Conservation (phyloP, 2,797 vertebrate species). For the Oreortyx pictus region DNA sequence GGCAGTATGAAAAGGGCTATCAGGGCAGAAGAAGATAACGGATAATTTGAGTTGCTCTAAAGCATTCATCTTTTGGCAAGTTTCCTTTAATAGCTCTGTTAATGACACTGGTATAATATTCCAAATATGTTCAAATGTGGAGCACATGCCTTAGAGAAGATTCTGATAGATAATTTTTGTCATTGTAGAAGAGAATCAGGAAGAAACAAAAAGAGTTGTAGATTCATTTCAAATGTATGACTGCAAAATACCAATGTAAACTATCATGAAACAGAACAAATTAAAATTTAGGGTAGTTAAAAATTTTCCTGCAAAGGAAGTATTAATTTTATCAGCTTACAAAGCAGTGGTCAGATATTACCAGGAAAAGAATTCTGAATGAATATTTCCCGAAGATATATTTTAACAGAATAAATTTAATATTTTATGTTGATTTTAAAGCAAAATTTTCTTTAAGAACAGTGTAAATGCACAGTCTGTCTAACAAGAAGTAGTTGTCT, state of each 20-base stretch:
- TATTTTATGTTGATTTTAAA: background rate
- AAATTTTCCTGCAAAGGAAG: background rate
- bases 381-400: background rate
- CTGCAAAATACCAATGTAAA: background rate
- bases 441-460: background rate
- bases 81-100: background rate
- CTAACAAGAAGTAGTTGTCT: fast-evolving
- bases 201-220: background rate
- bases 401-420: background rate
- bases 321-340: background rate
- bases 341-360: background rate
- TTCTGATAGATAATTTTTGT: background rate
- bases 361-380: background rate
- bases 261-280: background rate
- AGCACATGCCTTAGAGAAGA: background rate
- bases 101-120: background rate
- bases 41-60: background rate
- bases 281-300: background rate
- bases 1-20: background rate
- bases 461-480: background rate
- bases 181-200: background rate
- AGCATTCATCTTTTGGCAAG: background rate
- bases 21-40: background rate
- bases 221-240: background rate
- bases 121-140: background rate